Evolutionary conservation across 2,888 invertebrate species (phyloP).

Genomic region (Camponotus fellah): DNA sequence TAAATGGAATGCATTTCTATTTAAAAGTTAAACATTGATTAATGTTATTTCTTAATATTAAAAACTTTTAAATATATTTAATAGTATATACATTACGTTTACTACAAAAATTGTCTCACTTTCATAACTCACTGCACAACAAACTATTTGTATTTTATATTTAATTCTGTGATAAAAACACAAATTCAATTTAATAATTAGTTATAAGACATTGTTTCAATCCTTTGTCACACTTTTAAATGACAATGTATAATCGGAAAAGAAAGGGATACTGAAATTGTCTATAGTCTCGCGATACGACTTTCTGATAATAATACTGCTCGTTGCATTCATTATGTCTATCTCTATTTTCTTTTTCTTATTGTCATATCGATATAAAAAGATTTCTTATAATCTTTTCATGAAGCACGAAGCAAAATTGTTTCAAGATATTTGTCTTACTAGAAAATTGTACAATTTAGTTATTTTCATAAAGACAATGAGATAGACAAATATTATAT

Average conservation of each 20-base stretch:
- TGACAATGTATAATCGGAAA: neutral
- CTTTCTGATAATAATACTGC: neutral
- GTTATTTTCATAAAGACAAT: neutral
- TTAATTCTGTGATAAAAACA: neutral
- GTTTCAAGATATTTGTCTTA: neutral
- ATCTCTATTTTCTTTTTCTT: neutral
- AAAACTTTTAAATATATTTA: neutral
- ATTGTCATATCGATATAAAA: neutral
- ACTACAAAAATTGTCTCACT: neutral
- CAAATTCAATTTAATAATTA: slow-evolving; percentile 9
- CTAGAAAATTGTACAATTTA: neutral
- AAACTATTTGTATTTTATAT: neutral
- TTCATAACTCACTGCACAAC: neutral
- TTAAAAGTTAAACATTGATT: neutral
- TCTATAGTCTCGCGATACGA: neutral
- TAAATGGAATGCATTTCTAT: neutral
- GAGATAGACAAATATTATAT: neutral
- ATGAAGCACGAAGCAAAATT: neutral
- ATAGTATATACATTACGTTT: neutral
- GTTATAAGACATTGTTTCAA: neutral
- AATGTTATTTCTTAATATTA: neutral
- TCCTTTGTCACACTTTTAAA: neutral
- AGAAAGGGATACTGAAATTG: neutral
- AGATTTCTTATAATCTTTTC: neutral
- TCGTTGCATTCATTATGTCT: neutral